These are phyloP conservation scores for Lagothrix lagotricha DNA, from an alignment of 2,797 vertebrate species.

Conservation along the genomic window DNA sequence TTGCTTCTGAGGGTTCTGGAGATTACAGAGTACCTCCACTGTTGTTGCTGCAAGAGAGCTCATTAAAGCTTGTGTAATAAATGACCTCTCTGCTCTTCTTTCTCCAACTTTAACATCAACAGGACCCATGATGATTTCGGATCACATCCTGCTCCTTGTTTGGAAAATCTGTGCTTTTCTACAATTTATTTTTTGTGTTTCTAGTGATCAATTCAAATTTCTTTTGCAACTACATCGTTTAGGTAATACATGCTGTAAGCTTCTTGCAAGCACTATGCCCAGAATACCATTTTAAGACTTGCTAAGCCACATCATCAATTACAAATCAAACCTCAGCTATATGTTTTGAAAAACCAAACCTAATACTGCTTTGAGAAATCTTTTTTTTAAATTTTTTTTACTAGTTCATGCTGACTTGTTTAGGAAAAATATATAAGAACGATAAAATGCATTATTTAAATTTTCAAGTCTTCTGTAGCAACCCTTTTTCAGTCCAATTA, in stretches of 20 bases:
- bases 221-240: slow-evolving; percentile 63
- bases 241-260: slow-evolving; percentile 2
- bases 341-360: neutral
- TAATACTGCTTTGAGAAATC: neutral
- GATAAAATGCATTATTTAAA: slow-evolving; percentile 61
- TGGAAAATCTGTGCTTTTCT: slow-evolving; percentile 44
- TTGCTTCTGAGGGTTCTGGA: slow-evolving; percentile 41
- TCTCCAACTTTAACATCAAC: slow-evolving; percentile 39
- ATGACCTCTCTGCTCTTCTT: slow-evolving; percentile 34
- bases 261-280: neutral
- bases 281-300: slow-evolving; percentile 57
- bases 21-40: slow-evolving; percentile 57
- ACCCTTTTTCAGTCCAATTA: slow-evolving; percentile 49
- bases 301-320: slow-evolving; percentile 50
- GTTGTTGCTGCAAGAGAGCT: slow-evolving; percentile 18
- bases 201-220: slow-evolving; percentile 51
- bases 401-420: neutral
- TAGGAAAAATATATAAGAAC: neutral
- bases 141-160: slow-evolving; percentile 47
- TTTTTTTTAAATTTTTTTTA: neutral
- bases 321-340: slow-evolving; percentile 45
- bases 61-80: slow-evolving; percentile 37
- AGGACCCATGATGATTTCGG: slow-evolving; percentile 44
- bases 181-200: slow-evolving; percentile 47
- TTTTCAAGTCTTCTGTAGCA: slow-evolving; percentile 32